Evolutionary conservation across 1,140 invertebrate genomes (phyloP), one percentile per base, ranked within the genome.

Genomic region (Calephelis virginiensis): DNA sequence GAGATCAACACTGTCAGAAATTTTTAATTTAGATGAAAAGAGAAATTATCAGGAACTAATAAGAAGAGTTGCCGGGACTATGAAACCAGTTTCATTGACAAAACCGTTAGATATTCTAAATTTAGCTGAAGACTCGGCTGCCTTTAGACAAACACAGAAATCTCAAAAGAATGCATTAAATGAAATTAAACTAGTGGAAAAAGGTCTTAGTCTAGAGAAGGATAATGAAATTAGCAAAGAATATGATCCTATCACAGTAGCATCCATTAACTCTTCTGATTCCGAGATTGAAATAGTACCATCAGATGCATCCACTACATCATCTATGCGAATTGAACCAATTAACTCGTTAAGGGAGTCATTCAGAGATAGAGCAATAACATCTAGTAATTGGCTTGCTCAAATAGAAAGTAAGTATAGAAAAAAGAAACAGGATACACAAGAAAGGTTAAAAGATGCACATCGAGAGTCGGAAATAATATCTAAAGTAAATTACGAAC

Each of bases 21-120:
- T 89, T 63, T 91, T 91, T 66, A 89, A 91, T 75, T 79, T 92
- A 72, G 86, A 91, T 71, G 89, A 91, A 68, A 92, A 91, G 62
- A 88, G 75, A 77, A 83, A 80, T 72, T 91, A 90, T 64, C 83
- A 83, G 65, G 87, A 91, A 73, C 70, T 92, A 49, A 92, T 91
- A 40, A 84, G 72, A 43, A 76, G 75, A 69, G 81, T 85, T 37
- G 64, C 81, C 7, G 69, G 66, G 9, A 74, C 71, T 49, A 77
- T 77, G 60, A 82, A 78, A 72, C 75, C 80, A 28, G 37, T 72
- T 8, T 38, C 73, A 43, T 48, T 69, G n/a, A 63, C 68, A 3
- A 88, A 79, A 68, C 68, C 77, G 6, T 38, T 71, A 62, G 81
- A 88, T 64, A 73, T 84, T 45, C 71, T 81, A 0, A 81, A 81